These are phyloP conservation scores for Magallana angulata DNA, from an alignment of 1,140 invertebrate genomes.

Conservation along the genomic window DNA sequence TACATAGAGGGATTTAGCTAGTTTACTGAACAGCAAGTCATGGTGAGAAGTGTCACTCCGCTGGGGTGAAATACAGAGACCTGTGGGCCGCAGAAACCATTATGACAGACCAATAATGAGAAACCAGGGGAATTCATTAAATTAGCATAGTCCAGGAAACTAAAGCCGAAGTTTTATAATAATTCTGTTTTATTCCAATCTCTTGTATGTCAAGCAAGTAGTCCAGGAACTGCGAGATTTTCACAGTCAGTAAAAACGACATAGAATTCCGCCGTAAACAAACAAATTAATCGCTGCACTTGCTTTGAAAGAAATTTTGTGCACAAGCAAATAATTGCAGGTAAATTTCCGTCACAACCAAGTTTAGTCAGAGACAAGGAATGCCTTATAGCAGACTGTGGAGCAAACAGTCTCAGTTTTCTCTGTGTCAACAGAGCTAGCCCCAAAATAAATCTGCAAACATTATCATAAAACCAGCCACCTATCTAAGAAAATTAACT, in stretches of 20 bases:
- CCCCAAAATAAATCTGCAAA: neutral
- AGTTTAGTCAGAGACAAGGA: neutral
- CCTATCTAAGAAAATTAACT: no score
- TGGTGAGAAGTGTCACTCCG: neutral
- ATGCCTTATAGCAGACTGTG: neutral
- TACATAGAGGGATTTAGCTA: neutral
- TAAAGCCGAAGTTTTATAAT: neutral
- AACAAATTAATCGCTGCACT: neutral
- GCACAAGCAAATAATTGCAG: neutral
- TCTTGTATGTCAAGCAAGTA: no score
- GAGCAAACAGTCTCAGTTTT: neutral
- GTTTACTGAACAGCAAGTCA: conserved; percentile 10
- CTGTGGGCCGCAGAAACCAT: neutral
- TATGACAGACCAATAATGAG: neutral
- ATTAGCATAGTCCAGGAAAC: neutral
- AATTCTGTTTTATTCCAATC: neutral
- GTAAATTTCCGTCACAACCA: neutral
- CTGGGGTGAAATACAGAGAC: neutral
- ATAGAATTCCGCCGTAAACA: neutral
- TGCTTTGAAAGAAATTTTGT: neutral
- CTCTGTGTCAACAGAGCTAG: neutral
- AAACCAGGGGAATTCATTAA: neutral
- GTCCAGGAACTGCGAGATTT: neutral
- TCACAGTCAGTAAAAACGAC: neutral
- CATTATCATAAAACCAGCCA: neutral